Evolutionary conservation across 2,113 vertebrate species (phyloP).

Genomic region (Nansenia antarctica): DNA sequence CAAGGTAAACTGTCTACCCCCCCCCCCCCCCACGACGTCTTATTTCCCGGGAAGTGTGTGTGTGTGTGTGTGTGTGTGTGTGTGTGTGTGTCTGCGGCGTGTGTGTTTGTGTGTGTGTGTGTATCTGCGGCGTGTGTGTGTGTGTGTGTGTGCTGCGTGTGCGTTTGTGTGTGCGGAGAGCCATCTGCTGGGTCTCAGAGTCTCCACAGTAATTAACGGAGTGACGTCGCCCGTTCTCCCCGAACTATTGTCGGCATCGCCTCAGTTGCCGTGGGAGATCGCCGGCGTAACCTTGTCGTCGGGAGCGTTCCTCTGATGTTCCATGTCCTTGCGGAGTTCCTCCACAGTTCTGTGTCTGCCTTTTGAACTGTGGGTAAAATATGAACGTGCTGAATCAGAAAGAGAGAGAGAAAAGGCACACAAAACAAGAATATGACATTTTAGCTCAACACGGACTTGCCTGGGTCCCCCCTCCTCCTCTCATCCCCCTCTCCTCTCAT

Average conservation of each 20-base stretch:
- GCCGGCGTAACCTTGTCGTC: conserved; percentile 26
- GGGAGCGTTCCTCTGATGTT: conserved; percentile 34
- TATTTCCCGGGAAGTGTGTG: background rate
- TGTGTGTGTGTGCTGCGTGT: background rate
- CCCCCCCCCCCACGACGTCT: background rate
- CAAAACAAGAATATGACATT: conserved; percentile 31
- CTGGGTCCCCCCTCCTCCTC: background rate
- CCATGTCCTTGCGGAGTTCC: conserved; percentile 21
- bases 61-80: background rate
- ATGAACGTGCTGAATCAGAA: conserved; percentile 39
- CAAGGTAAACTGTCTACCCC: no score
- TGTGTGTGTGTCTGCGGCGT: background rate
- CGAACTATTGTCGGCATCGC: background rate
- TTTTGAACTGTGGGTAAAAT: conserved; percentile 38
- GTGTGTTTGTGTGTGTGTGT: background rate
- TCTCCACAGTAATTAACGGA: conserved; percentile 38
- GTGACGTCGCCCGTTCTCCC: conserved; percentile 12
- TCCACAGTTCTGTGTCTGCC: conserved; percentile 1
- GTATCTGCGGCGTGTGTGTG: no score
- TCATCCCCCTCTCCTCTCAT: no score
- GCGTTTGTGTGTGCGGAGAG: conserved; percentile 20
- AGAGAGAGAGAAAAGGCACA: conserved; percentile 37
- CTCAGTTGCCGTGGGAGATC: conserved; percentile 31
- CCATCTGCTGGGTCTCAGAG: conserved; percentile 47
- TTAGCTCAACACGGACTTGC: conserved; percentile 33